A percentile compares a stretch with the other conserved stretches of the same genome.
Evolutionary conservation across 2,113 vertebrate genomes (phyloP).

Genomic region (Callocephalon fimbriatum): DNA sequence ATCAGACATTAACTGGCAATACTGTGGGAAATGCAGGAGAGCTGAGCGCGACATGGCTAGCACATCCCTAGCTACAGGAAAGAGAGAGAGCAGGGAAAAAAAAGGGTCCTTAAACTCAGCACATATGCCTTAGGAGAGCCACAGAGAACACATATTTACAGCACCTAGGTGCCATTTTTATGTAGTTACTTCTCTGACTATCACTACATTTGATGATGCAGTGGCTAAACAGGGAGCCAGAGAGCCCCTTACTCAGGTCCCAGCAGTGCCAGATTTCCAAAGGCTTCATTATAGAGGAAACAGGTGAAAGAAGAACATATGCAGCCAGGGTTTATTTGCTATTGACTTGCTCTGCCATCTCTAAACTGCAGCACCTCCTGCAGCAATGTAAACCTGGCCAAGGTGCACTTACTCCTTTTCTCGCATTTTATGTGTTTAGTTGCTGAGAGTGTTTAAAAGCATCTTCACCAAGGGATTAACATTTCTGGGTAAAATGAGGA

Average conservation of each 20-base stretch:
- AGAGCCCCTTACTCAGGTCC: background rate
- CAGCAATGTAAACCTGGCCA: background rate
- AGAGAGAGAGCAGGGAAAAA: background rate
- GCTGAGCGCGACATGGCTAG: background rate
- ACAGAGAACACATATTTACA: background rate
- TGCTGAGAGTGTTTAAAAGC: background rate
- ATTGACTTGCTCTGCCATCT: background rate
- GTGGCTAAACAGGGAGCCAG: background rate
- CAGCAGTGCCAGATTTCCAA: background rate
- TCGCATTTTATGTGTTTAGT: background rate
- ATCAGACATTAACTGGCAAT: conserved; percentile 40
- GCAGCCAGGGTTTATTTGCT: background rate
- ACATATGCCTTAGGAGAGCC: background rate
- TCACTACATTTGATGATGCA: background rate
- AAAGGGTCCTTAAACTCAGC: background rate
- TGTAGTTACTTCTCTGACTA: background rate
- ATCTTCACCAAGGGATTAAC: background rate
- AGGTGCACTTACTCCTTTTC: background rate
- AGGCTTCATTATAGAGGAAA: background rate
- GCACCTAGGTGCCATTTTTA: background rate
- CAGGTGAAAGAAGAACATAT: background rate
- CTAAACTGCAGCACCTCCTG: background rate
- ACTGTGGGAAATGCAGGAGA: conserved; percentile 27
- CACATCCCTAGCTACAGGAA: conserved; percentile 13
- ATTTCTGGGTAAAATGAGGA: background rate